Evolutionary conservation across 2,888 invertebrate genomes (phyloP).

Genomic region (Plagiodera versicolora): DNA sequence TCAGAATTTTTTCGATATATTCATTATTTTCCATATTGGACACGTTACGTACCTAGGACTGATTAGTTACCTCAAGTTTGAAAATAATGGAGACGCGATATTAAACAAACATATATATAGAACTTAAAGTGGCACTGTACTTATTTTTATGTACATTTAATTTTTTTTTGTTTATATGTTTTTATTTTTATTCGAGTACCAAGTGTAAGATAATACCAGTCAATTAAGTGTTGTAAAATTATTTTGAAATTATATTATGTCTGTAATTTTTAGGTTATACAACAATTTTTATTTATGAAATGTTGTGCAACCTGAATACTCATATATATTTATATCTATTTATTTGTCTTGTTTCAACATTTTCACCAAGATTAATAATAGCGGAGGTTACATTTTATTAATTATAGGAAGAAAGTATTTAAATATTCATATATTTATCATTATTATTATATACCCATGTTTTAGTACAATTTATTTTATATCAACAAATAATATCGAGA

Average conservation of each 20-base stretch:
- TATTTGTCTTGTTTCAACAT: conserved; percentile 41
- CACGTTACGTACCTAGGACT: conserved; percentile 40
- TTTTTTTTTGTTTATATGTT: conserved; percentile 31
- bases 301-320: conserved; percentile 28
- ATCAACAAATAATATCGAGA: conserved; percentile 38
- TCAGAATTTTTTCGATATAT: conserved; percentile 8
- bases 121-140: conserved; percentile 45
- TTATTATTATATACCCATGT: conserved; percentile 28
- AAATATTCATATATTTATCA: conserved; percentile 40
- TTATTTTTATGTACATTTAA: conserved; percentile 44
- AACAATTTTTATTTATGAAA: conserved; percentile 18
- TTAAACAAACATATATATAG: conserved; percentile 22
- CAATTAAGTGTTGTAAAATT: conserved; percentile 44
- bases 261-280: conserved; percentile 18
- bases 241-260: conserved; percentile 36
- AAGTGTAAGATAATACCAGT: conserved; percentile 43
- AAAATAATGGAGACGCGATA: conserved; percentile 30
- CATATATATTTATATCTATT: conserved; percentile 41
- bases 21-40: conserved; percentile 19
- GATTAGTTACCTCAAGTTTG: conserved; percentile 48
- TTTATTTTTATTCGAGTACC: conserved; percentile 34
- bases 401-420: conserved; percentile 36
- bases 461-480: conserved; percentile 44
- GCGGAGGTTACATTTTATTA: conserved; percentile 42
- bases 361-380: conserved; percentile 41